These are phyloP conservation scores for Drosophila percnosoma DNA, from an alignment of 2,888 invertebrate species.

Conservation along the genomic window DNA sequence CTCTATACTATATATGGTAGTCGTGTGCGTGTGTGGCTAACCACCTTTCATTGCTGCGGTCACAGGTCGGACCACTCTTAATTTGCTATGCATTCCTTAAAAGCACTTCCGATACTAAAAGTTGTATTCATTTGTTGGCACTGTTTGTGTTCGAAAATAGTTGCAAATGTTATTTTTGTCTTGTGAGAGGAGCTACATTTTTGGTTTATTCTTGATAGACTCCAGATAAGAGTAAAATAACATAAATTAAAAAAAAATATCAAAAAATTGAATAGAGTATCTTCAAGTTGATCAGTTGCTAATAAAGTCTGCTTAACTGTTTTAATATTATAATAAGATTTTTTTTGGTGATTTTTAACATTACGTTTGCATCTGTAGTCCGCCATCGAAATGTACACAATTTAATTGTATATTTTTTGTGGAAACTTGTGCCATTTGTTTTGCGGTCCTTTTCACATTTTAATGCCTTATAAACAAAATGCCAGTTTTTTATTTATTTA, in stretches of 20 bases:
- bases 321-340: background rate
- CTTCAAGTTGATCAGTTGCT: background rate
- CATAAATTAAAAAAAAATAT: background rate
- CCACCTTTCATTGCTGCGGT: slow-evolving; percentile 71
- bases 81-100: slow-evolving; percentile 8
- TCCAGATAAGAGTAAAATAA: background rate
- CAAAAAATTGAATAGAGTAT: background rate
- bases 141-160: slow-evolving; percentile 26
- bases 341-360: background rate
- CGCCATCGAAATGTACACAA: slow-evolving; percentile 3
- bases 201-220: background rate
- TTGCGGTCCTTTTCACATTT: slow-evolving; percentile 58
- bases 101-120: slow-evolving; percentile 26
- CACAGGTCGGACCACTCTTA: slow-evolving; percentile 37
- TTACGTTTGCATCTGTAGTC: slow-evolving; percentile 19
- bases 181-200: background rate
- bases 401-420: slow-evolving; percentile 35
- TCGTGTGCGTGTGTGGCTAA: slow-evolving; percentile 50
- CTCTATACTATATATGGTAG: background rate
- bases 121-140: slow-evolving; percentile 22
- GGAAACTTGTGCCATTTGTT: slow-evolving; percentile 30
- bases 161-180: background rate
- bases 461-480: slow-evolving; percentile 60
- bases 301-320: background rate
- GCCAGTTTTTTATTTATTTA: background rate